Evolutionary conservation across 2,888 invertebrate genomes (phyloP).

Genomic region (Tuberolachnus salignus): DNA sequence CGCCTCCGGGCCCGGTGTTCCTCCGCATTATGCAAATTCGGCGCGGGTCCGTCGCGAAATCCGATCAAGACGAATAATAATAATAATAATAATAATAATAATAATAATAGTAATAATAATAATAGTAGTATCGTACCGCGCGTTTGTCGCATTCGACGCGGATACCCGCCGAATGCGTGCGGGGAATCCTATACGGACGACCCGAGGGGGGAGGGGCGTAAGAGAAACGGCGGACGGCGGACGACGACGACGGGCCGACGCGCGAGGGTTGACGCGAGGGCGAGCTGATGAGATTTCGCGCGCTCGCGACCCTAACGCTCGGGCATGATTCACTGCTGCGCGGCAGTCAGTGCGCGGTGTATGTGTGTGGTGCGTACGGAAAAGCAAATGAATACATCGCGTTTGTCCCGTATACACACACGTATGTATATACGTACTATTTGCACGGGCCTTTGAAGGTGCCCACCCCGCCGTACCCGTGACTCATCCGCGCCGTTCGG

Average conservation of each 20-base stretch:
- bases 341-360: not conserved
- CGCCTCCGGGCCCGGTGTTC: not conserved
- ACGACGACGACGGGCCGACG: not conserved
- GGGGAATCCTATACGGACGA: not conserved
- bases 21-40: slow-evolving; percentile 52
- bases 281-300: slow-evolving; percentile 54
- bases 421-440: slow-evolving; percentile 27
- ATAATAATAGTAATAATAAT: too few species aligned
- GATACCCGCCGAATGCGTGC: slow-evolving; percentile 30
- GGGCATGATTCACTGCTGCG: slow-evolving; percentile 45
- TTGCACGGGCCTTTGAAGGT: slow-evolving; percentile 55
- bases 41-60: slow-evolving; percentile 35
- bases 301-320: slow-evolving; percentile 45
- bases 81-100: too few species aligned
- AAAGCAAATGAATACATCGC: slow-evolving; percentile 47
- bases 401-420: slow-evolving; percentile 18
- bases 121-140: too few species aligned
- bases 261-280: not conserved
- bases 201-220: not conserved
- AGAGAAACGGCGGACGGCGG: not conserved
- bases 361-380: not conserved
- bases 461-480: not conserved
- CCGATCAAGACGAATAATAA: slow-evolving; percentile 56
- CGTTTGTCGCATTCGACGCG: too few species aligned
- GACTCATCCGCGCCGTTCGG: slow-evolving; percentile 32